Evolutionary conservation across 2,888 invertebrate genomes (phyloP).

Genomic region (Drosophila tanythrix): DNA sequence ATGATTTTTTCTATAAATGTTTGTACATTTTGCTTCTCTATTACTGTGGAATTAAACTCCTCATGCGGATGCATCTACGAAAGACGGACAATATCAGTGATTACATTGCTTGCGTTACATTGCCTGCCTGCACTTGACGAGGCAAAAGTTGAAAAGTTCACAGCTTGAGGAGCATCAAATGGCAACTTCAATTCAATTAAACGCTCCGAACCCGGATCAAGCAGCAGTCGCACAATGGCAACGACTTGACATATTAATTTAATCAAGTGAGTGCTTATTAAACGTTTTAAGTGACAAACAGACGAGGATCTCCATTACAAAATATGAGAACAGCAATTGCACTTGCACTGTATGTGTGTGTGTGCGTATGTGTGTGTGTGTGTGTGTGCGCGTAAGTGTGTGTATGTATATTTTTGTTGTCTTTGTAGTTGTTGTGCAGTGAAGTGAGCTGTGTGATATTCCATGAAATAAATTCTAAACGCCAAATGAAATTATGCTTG

Average conservation of each 20-base stretch:
- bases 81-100: slow-evolving; percentile 20
- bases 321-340: slow-evolving; percentile 31
- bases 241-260: slow-evolving; percentile 69
- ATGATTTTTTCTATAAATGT: not conserved
- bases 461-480: slow-evolving; percentile 67
- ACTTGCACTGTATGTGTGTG: slow-evolving; percentile 21
- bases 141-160: slow-evolving; percentile 76
- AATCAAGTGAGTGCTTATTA: slow-evolving; percentile 75
- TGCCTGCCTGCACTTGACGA: slow-evolving; percentile 23
- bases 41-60: not conserved
- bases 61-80: slow-evolving; percentile 7
- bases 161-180: slow-evolving; percentile 43
- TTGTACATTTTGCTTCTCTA: not conserved
- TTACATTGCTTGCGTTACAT: slow-evolving; percentile 29
- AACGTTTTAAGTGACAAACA: slow-evolving; percentile 69
- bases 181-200: slow-evolving; percentile 74
- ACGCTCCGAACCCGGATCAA: slow-evolving; percentile 33
- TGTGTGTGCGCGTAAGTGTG: too few species aligned
- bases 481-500: slow-evolving; percentile 52
- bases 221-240: slow-evolving; percentile 43
- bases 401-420: not conserved
- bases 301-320: slow-evolving; percentile 52
- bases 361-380: not conserved
- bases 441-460: slow-evolving; percentile 44
- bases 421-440: not conserved